A percentile compares a stretch with the other conserved stretches of the same genome.
phyloP scores from a whole-genome alignment of 2,113 vertebrate genomes.

The Reinhardtius hippoglossoides region DNA sequence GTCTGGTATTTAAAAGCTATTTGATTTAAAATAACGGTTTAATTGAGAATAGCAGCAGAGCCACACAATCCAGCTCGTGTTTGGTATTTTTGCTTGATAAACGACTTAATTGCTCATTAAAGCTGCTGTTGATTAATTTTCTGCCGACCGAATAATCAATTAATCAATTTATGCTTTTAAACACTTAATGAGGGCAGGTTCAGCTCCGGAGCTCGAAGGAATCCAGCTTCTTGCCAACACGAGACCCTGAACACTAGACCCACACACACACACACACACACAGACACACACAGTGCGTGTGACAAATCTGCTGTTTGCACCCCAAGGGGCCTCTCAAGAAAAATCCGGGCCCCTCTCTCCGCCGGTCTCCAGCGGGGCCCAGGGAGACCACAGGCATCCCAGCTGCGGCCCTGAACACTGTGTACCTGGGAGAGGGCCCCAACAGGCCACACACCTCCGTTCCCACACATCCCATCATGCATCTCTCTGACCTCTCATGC shows the following conservation, averaged over 20 bases:
- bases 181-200: neutral
- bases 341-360: conserved; percentile 13
- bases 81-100: neutral
- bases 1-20: neutral
- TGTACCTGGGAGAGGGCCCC: conserved; percentile 47
- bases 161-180: neutral
- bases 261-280: neutral
- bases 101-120: neutral
- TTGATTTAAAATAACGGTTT: neutral
- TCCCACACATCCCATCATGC: conserved; percentile 64
- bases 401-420: conserved; percentile 44
- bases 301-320: neutral
- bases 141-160: neutral
- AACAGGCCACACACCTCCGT: conserved; percentile 43
- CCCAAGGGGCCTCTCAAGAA: conserved; percentile 21
- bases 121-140: neutral
- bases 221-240: neutral
- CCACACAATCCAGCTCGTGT: neutral
- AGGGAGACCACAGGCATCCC: neutral
- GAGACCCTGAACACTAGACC: neutral
- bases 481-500: conserved; percentile 33
- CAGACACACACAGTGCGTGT: neutral
- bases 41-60: neutral
- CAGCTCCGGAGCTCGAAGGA: neutral
- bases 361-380: neutral